Evolutionary conservation across 92 coral and sea anemone species (phyloP).

Genomic region (Porites divaricata): DNA sequence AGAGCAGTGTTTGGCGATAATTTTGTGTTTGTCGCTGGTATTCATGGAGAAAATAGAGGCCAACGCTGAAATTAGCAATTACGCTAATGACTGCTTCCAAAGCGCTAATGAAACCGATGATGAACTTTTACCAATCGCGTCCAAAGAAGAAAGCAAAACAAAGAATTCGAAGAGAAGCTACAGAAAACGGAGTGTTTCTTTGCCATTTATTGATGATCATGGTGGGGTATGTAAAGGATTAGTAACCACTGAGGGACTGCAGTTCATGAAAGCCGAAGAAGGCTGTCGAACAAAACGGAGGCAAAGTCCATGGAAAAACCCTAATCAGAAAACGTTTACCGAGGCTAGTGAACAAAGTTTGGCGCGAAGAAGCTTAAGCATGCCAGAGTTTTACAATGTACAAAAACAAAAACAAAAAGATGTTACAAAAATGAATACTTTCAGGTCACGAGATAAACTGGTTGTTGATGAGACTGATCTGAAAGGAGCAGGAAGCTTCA

Average conservation of each 20-base stretch:
- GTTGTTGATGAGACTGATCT: neutral
- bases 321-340: neutral
- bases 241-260: neutral
- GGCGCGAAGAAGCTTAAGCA: constrained; percentile 65
- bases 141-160: neutral
- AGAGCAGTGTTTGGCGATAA: neutral
- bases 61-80: constrained; percentile 11
- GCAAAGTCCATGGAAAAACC: constrained; percentile 9
- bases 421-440: neutral
- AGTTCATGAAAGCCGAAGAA: neutral
- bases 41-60: constrained; percentile 33
- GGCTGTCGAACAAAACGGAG: neutral
- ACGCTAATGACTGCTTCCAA: constrained; percentile 28
- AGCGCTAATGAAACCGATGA: constrained; percentile 53
- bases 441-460: constrained; percentile 20
- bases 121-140: constrained; percentile 43
- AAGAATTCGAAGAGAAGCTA: neutral
- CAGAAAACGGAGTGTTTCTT: constrained; percentile 52
- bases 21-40: constrained; percentile 1
- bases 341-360: neutral
- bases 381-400: constrained; percentile 64
- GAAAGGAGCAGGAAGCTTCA: constrained; percentile 4
- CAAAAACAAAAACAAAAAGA: neutral
- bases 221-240: constrained; percentile 30
- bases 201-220: constrained; percentile 52